These are phyloP conservation scores for Gasterosteus nipponicus DNA, from an alignment of 2,113 vertebrate species.

Conservation along the genomic window DNA sequence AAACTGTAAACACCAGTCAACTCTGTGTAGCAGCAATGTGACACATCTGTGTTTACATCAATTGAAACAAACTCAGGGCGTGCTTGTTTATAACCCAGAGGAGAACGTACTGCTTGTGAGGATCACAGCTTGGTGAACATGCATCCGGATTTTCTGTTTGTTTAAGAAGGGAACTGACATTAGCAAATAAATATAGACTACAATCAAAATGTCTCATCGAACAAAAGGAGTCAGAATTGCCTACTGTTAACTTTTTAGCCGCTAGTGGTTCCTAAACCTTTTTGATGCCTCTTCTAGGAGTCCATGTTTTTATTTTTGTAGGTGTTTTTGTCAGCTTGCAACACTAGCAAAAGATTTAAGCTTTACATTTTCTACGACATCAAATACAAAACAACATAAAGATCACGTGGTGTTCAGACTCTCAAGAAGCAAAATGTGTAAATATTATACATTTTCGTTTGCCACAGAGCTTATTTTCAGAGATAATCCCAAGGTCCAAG, in stretches of 20 bases:
- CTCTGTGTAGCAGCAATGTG: not conserved
- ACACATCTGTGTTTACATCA: not conserved
- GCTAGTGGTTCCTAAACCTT: not conserved
- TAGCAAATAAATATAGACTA: not conserved
- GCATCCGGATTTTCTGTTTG: not conserved
- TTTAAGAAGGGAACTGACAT: not conserved
- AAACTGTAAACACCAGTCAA: slow-evolving; percentile 5
- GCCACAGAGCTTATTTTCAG: not conserved
- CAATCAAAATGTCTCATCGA: not conserved
- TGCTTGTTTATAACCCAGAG: not conserved
- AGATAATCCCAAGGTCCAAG: not conserved
- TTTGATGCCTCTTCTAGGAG: not conserved
- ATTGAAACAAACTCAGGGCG: no score
- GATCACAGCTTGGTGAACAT: not conserved
- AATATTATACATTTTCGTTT: not conserved
- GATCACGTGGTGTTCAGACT: not conserved
- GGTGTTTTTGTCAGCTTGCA: not conserved
- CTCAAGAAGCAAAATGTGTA: not conserved
- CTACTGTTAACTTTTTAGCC: no score
- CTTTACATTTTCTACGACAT: not conserved
- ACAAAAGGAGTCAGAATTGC: not conserved
- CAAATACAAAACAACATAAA: not conserved
- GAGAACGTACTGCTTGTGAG: not conserved
- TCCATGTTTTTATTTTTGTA: not conserved
- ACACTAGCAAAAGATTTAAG: not conserved